Percentiles rank a stretch among this genome's conserved stretches.
Conservation (phyloP, 2,888 invertebrate genomes). For the Entomobrya proxima region DNA sequence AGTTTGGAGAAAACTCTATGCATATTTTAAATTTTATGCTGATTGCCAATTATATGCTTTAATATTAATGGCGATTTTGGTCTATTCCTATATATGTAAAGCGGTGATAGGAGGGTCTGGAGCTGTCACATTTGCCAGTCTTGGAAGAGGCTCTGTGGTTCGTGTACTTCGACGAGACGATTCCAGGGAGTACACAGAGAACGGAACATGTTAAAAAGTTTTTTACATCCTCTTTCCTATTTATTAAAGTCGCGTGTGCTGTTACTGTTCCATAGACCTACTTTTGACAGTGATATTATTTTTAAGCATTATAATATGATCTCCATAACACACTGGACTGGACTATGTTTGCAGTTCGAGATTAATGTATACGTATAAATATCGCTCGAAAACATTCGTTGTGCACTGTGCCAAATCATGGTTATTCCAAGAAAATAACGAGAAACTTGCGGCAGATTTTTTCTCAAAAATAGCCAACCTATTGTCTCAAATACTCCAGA, state of each 20-base stretch:
- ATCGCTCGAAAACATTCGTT: too few species aligned
- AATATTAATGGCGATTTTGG: conserved; percentile 35
- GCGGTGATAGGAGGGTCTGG: conserved; percentile 57
- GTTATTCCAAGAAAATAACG: too few species aligned
- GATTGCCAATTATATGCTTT: conserved; percentile 52
- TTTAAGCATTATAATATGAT: background rate
- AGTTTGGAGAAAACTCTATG: conserved; percentile 2
- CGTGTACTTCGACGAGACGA: conserved; percentile 68
- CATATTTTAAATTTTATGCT: conserved; percentile 58
- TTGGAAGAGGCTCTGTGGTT: conserved; percentile 68
- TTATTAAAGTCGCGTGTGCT: conserved; percentile 14
- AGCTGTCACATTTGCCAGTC: conserved; percentile 69
- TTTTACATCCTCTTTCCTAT: conserved; percentile 9
- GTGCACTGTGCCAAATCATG: too few species aligned
- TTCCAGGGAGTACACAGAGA: conserved; percentile 66
- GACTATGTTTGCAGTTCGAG: background rate
- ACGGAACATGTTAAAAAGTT: conserved; percentile 66
- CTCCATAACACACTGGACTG: background rate
- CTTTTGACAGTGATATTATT: conserved; percentile 34
- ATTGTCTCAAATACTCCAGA: too few species aligned
- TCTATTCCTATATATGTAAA: conserved; percentile 3
- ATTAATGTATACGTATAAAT: too few species aligned
- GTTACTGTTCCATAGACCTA: conserved; percentile 5
- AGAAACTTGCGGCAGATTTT: too few species aligned
- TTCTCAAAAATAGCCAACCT: too few species aligned